These are phyloP conservation scores for Temnopleurus reevesii DNA, from an alignment of 53 echinoderm and acorn worm species.

Conservation along the genomic window DNA sequence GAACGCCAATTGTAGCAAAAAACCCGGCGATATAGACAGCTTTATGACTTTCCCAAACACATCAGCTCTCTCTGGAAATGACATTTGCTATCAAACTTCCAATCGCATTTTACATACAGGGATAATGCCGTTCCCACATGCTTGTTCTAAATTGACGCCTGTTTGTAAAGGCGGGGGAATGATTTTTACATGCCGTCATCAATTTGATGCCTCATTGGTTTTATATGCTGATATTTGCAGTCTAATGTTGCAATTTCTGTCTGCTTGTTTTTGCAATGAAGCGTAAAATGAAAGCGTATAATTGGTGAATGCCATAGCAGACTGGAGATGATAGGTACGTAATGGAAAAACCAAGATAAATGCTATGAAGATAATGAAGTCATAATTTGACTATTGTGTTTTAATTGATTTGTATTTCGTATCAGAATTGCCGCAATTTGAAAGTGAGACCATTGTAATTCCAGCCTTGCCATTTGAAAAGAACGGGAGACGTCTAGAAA, in stretches of 20 bases:
- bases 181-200: slow-evolving; percentile 17
- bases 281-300: not conserved
- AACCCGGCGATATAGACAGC: not conserved
- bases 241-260: slow-evolving; percentile 1
- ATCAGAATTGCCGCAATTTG: too few species aligned
- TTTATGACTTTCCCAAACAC: not conserved
- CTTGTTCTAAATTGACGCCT: not conserved
- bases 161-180: not conserved
- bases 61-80: not conserved
- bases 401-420: not conserved
- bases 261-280: not conserved
- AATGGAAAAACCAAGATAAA: not conserved
- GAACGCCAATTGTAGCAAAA: not conserved
- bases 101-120: not conserved
- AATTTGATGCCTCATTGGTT: slow-evolving; percentile 17
- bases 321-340: not conserved
- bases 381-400: not conserved
- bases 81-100: not conserved
- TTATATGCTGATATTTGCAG: not conserved
- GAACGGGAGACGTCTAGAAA: too few species aligned
- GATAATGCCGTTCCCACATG: not conserved
- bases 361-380: not conserved
- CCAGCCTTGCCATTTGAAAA: too few species aligned
- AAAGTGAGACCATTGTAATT: too few species aligned
- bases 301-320: not conserved